phyloP scores from a whole-genome alignment of 2,113 vertebrate species.

The Anser cygnoides region DNA sequence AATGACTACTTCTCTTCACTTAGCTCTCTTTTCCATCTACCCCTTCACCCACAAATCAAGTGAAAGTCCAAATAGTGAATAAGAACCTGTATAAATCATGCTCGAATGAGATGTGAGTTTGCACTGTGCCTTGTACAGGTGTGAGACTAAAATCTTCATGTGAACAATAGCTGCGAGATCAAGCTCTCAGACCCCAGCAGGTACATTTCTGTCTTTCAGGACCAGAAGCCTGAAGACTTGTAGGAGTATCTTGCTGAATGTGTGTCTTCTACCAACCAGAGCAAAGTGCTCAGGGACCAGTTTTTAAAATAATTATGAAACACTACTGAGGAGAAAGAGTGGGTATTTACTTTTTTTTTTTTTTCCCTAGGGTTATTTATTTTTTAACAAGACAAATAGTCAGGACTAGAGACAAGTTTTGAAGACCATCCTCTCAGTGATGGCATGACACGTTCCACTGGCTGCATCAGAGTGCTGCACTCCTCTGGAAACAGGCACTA shows the following conservation, averaged over 20 bases:
- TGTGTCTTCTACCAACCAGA: background rate
- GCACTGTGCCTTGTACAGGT: background rate
- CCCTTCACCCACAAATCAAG: background rate
- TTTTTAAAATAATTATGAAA: background rate
- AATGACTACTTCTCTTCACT: background rate
- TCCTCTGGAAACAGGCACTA: background rate
- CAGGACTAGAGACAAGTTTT: background rate
- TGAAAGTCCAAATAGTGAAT: background rate
- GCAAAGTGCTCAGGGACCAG: background rate
- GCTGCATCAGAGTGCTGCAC: background rate
- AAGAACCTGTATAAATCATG: background rate
- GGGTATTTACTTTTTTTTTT: background rate
- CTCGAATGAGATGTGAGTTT: background rate
- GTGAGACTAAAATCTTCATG: background rate
- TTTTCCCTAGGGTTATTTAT: background rate
- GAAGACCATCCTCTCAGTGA: background rate
- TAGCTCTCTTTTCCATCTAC: background rate
- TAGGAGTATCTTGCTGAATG: background rate
- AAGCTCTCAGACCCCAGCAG: background rate
- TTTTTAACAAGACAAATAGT: background rate
- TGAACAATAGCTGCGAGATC: background rate
- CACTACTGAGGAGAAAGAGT: background rate
- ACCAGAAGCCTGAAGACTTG: background rate
- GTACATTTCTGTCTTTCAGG: background rate
- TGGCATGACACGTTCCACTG: fast-evolving